Base-by-base conservation (phyloP, 2,888 invertebrate species). In the Thysanoteuthis rhombus region DNA sequence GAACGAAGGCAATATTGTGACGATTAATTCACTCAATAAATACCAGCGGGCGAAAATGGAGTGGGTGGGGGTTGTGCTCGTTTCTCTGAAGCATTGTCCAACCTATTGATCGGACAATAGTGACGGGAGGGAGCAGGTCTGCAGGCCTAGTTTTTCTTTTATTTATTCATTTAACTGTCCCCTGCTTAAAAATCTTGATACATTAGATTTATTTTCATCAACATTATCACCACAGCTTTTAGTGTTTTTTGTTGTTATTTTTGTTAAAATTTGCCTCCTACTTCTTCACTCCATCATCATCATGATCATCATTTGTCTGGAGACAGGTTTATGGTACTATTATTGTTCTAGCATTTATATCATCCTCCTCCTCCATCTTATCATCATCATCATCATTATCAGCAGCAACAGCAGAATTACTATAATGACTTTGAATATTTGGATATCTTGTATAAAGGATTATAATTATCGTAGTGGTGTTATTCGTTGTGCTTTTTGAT, bases 1-100 rank as follows among this genome's bases (percentile, higher is more conserved):
- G 75, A 75, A n/a, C n/a, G 75, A 75, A 75, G n/a, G 75, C 75
- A 75, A 75, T 75, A 75, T 75, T 75, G 75, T 75, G 75, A n/a
- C 75, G 75, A 75, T 75, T 75, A 75, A 75, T 75, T 75, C 75
- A 75, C 16, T 75, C 75, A 75, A 75, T 75, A 36, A 75, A 75
- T 75, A 36, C 75, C 75, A 75, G n/a, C 75, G 75, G 10, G 75
- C n/a, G 75, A 36, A 12, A 75, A 52, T 10, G 2, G 75, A 16
- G 75, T 16, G 36, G 75, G n/a, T 0, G 75, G 19, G 75, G 75
- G 2, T 36, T n/a, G n/a, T 75, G 75, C n/a, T 36, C 75, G 36
- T 6, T 36, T n/a, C 75, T 75, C 75, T n/a, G 75, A 75, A n/a
- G n/a, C 75, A 75, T 75, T 75, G 75, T 75, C 75, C 75, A 75